phyloP scores from a whole-genome alignment of 2,888 invertebrate genomes.

The Syrista parreyssii region DNA sequence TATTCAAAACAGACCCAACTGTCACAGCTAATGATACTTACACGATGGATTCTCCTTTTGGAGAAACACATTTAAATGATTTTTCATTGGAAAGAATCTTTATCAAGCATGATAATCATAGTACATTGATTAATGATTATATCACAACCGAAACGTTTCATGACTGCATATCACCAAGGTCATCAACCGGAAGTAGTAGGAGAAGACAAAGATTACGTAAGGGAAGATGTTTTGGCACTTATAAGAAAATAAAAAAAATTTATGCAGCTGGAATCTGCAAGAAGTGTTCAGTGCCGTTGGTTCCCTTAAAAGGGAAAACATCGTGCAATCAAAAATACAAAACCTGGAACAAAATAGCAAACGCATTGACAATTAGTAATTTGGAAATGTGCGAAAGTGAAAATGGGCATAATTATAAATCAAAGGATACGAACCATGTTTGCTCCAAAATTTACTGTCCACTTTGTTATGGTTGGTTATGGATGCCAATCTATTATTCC shows the following conservation, averaged over 20 bases:
- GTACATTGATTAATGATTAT: not conserved
- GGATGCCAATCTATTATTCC: conserved; percentile 22
- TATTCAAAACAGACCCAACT: not conserved
- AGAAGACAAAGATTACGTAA: not conserved
- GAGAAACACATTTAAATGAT: not conserved
- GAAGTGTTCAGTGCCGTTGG: not conserved
- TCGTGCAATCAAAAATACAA: not conserved
- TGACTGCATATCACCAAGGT: not conserved
- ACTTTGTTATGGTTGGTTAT: conserved; percentile 29
- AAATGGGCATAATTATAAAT: not conserved
- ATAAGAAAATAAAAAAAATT: not conserved
- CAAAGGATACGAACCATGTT: conserved; percentile 15
- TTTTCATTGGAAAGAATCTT: not conserved
- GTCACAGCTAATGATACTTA: not conserved
- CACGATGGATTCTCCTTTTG: not conserved
- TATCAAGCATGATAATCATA: not conserved
- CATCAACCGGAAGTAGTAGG: not conserved
- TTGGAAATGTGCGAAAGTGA: not conserved
- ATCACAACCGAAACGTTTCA: not conserved
- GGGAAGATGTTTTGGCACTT: not conserved
- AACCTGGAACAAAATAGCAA: conserved; percentile 12
- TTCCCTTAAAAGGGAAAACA: not conserved
- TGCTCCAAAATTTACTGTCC: conserved; percentile 27
- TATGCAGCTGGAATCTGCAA: not conserved
- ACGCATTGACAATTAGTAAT: not conserved